Evolutionary conservation across 2,113 vertebrate species (phyloP), one percentile per base, ranked within the genome.

Genomic region (Symphodus melops): DNA sequence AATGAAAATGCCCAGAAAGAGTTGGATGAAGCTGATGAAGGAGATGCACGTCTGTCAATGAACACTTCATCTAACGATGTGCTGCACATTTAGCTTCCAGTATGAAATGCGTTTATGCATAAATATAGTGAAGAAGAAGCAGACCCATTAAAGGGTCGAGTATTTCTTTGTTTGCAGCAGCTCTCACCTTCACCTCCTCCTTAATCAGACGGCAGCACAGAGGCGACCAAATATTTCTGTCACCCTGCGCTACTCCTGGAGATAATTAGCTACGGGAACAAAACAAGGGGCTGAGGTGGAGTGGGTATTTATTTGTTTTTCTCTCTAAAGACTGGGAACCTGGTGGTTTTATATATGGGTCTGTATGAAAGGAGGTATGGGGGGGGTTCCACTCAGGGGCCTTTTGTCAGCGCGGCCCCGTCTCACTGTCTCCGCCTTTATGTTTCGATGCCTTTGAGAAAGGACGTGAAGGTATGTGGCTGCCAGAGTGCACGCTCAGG

Each of bases 381-480:
- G 21, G 61, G 48, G 53, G 70, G 8, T 6, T 48, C 64, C 59
- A 71, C 73, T 83, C 44, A 6, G 78, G 77, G 83, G 68, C 52
- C 54, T 63, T 89, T 84, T 86, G 83, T 83, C 37, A 52, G 79
- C 10, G 42, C 66, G 23, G 56, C 68, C 42, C 72, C n/a, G 68
- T 71, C 79, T 72, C 72, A 56, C 61, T 46, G 73, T 76, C 74
- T 82, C 67, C 49, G 72, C 69, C 83, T 87, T 87, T 79, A 77
- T 86, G 83, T 82, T 63, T 39, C 55, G 71, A 70, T 60, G 86
- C 72, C 82, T 87, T 86, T 87, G 81, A 89, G 89, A 82, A 53
- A 6, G 68, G 70, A 87, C 70, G 83, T 87, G 85, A 55, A 72
- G 83, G 81, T 69, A 90, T 89, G 89, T 11, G 73, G 53, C 79